These are phyloP conservation scores for Cariama cristata DNA, from an alignment of 2,113 vertebrate species.

Conservation along the genomic window DNA sequence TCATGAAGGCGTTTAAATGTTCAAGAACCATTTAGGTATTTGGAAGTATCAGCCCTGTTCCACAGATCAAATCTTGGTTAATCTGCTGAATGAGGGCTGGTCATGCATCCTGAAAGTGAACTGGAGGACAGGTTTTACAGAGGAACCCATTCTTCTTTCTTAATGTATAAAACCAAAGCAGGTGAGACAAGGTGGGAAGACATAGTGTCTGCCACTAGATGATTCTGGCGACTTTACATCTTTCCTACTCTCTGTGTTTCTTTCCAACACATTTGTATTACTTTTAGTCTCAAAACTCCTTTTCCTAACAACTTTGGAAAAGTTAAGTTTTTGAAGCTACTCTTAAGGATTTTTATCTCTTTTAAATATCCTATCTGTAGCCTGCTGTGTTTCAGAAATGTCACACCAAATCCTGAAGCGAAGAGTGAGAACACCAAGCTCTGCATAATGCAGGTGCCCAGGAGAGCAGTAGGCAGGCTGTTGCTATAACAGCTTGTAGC, in stretches of 20 bases:
- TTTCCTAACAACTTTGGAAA: background rate
- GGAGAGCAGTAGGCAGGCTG: constrained; percentile 48
- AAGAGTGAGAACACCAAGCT: constrained; percentile 36
- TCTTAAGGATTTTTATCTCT: background rate
- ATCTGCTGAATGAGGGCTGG: background rate
- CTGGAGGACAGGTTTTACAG: background rate
- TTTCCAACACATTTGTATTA: background rate
- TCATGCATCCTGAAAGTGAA: background rate
- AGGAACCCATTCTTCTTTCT: background rate
- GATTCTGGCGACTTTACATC: background rate
- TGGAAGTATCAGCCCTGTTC: background rate
- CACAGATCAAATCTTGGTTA: background rate
- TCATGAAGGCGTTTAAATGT: background rate
- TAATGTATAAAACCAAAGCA: background rate
- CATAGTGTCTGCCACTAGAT: background rate
- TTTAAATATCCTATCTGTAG: constrained; percentile 4
- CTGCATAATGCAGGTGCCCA: constrained; percentile 48
- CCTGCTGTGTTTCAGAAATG: constrained; percentile 21
- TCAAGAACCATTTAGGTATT: background rate
- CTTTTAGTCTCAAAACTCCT: background rate
- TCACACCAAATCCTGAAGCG: constrained; percentile 20
- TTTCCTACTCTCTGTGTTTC: background rate
- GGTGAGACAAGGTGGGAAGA: background rate
- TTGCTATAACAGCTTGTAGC: constrained; percentile 61
- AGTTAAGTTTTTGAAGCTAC: background rate